A percentile compares a stretch with the other conserved stretches of the same genome.
Evolutionary conservation across 2,888 invertebrate species (phyloP).

Genomic region (Operophtera brumata): DNA sequence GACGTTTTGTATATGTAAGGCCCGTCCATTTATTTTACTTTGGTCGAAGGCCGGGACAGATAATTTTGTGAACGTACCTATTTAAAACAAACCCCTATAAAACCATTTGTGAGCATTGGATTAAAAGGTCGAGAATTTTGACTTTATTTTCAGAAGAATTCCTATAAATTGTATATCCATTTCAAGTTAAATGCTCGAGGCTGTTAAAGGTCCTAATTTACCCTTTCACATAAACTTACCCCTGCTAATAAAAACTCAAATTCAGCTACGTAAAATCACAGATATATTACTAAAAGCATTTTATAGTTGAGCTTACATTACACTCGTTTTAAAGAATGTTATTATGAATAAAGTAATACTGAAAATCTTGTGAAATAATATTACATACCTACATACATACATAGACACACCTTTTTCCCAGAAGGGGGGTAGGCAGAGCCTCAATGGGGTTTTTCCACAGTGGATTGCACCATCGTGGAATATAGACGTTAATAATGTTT

Average conservation of each 20-base stretch:
- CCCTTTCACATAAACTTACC: constrained; percentile 25
- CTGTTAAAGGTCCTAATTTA: constrained; percentile 14
- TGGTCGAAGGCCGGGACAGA: too few relatives aligned
- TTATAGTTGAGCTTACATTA: background rate
- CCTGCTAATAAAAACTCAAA: constrained; percentile 26
- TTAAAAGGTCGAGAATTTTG: background rate
- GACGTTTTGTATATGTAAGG: too few relatives aligned
- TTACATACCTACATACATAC: too few relatives aligned
- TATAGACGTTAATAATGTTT: too few relatives aligned
- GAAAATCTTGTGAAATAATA: too few relatives aligned
- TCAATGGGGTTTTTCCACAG: too few relatives aligned
- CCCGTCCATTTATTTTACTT: too few relatives aligned
- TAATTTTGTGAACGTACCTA: too few relatives aligned
- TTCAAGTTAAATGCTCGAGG: constrained; percentile 5
- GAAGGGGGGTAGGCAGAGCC: too few relatives aligned
- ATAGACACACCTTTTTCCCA: too few relatives aligned
- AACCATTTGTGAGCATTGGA: background rate
- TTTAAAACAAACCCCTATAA: background rate
- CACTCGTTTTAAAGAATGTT: background rate
- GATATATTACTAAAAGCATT: constrained; percentile 18
- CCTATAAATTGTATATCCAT: background rate
- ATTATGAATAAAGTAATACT: too few relatives aligned
- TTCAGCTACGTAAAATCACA: constrained; percentile 23
- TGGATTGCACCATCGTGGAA: too few relatives aligned
- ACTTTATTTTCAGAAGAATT: background rate